These are phyloP conservation scores for Meriones unguiculatus DNA, from an alignment of 2,113 vertebrate genomes.

Conservation along the genomic window DNA sequence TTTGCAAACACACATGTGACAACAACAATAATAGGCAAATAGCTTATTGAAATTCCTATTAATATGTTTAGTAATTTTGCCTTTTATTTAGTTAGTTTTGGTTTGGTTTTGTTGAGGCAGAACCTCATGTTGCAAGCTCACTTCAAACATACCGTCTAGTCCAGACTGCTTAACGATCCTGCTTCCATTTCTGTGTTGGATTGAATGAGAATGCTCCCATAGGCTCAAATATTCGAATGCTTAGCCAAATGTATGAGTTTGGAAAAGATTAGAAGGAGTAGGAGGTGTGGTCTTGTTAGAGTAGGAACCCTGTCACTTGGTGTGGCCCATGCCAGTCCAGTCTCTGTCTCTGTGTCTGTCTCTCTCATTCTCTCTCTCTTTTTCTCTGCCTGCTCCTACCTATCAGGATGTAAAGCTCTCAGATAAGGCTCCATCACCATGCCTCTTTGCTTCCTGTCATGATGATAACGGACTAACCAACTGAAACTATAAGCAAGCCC, in stretches of 20 bases:
- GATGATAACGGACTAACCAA: not conserved
- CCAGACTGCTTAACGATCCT: not conserved
- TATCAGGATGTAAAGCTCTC: not conserved
- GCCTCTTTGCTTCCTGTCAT: not conserved
- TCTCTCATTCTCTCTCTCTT: not conserved
- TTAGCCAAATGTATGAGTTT: not conserved
- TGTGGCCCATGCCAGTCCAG: not conserved
- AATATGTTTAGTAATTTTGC: not conserved
- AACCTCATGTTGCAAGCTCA: not conserved
- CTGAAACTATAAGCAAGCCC: not conserved
- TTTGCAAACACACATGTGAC: not conserved
- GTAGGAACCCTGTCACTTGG: not conserved
- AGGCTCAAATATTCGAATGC: not conserved
- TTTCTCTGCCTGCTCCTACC: not conserved
- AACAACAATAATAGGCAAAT: not conserved
- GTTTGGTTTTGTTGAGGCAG: not conserved
- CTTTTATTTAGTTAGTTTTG: not conserved
- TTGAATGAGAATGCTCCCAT: not conserved
- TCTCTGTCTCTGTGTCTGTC: not conserved
- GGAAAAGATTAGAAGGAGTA: not conserved
- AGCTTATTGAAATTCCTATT: conserved; percentile 50
- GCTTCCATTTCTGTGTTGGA: no score
- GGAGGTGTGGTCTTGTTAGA: not conserved
- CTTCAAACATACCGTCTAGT: not conserved
- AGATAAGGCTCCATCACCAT: no score